Evolutionary conservation across 53 echinoderm and acorn worm genomes (phyloP).

Genomic region (Mesocentrotus franciscanus): DNA sequence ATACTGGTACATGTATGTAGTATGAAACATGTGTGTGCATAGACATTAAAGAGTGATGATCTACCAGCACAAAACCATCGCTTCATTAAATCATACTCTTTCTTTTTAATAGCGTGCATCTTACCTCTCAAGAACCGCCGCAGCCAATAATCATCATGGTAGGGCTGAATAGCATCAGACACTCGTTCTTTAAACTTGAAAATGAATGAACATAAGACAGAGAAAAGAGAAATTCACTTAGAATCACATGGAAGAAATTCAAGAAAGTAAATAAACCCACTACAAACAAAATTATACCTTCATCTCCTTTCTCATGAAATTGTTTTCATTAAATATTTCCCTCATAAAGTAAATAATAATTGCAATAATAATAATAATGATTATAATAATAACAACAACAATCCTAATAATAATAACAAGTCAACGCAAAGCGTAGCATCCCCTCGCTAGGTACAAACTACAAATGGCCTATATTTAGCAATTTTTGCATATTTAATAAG

Average conservation of each 20-base stretch:
- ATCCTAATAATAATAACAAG: no score
- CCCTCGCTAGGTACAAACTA: no score
- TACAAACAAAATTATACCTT: neutral
- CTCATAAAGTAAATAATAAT: neutral
- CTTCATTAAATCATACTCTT: neutral
- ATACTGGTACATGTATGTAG: no score
- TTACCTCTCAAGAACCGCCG: constrained; percentile 73
- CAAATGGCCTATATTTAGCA: no score
- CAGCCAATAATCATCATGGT: constrained; percentile 74
- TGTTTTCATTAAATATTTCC: neutral
- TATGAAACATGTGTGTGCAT: neutral
- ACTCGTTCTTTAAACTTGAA: constrained; percentile 72
- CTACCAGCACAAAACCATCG: neutral
- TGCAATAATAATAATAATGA: neutral
- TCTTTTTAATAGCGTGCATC: neutral
- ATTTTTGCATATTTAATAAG: no score
- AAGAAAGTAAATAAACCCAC: neutral
- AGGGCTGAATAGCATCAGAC: constrained; percentile 69
- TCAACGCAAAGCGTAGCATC: no score
- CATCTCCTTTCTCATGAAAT: neutral
- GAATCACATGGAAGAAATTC: neutral
- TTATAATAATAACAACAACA: no score
- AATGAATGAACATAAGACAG: neutral
- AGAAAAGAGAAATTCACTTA: neutral
- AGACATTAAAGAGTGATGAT: neutral